A percentile compares a stretch with the other conserved stretches of the same genome.
phyloP scores from a whole-genome alignment of 2,113 vertebrate genomes.

The Lethenteron camtschaticum region DNA sequence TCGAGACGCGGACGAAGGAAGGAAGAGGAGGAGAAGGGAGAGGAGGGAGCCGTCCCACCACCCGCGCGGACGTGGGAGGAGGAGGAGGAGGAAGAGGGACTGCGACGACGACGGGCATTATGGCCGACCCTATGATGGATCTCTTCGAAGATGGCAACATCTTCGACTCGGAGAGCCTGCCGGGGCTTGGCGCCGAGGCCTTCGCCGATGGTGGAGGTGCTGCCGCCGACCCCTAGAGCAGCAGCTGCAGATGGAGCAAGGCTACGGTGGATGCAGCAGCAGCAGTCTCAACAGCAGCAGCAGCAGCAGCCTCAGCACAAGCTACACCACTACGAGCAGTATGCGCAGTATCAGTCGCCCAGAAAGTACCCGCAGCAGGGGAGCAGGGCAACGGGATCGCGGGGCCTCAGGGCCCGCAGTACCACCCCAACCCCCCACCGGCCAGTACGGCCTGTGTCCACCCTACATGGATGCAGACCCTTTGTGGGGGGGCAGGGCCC shows the following conservation, averaged over 20 bases:
- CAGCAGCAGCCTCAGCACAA: not conserved
- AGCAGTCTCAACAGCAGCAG: no score
- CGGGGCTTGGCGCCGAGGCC: not conserved
- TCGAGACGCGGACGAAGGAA: not conserved
- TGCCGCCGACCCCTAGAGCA: not conserved
- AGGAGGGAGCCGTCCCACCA: not conserved
- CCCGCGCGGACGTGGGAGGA: not conserved
- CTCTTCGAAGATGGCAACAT: conserved; percentile 3
- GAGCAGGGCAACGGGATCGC: conserved; percentile 5
- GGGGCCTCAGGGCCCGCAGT: not conserved
- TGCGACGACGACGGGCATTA: not conserved
- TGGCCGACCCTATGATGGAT: conserved; percentile 4
- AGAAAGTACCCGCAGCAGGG: not conserved
- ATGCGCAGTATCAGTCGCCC: not conserved
- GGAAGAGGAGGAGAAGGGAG: not conserved
- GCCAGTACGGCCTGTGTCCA: not conserved
- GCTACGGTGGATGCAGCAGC: conserved; percentile 2
- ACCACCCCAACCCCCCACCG: not conserved
- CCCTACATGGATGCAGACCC: conserved; percentile 1
- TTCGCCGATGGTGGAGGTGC: not conserved
- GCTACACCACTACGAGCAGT: not conserved
- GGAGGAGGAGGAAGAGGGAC: no score
- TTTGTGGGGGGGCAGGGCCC: conserved; percentile 3
- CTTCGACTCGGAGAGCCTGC: not conserved
- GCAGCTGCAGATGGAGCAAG: conserved; percentile 3